Evolutionary conservation across 2,797 vertebrate species (phyloP).

Genomic region (Tiaroga cobitis): DNA sequence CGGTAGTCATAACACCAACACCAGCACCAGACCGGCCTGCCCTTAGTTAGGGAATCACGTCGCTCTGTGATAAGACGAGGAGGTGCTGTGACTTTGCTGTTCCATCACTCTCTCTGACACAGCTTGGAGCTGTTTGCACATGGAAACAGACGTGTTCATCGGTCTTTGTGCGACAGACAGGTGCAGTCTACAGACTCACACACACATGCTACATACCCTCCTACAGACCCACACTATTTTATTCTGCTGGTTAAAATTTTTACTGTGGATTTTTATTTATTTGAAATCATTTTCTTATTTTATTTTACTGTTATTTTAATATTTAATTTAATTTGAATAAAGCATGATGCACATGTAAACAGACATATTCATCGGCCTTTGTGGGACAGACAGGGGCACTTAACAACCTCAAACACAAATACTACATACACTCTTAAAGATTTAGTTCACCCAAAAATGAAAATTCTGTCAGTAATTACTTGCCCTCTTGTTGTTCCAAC

Average conservation of each 20-base stretch:
- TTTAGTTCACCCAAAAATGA: too few relatives aligned
- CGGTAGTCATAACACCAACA: constrained; percentile 60
- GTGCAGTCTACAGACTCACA: not conserved
- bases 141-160: constrained; percentile 57
- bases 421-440: not conserved
- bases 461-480: too few relatives aligned
- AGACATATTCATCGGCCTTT: not conserved
- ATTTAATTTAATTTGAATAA: not conserved
- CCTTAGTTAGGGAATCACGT: constrained; percentile 66
- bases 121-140: constrained; percentile 63
- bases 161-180: constrained; percentile 32
- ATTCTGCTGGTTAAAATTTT: not conserved
- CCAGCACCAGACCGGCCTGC: constrained; percentile 50
- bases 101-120: constrained; percentile 54
- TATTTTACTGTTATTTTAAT: not conserved
- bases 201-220: not conserved
- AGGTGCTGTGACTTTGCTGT: constrained; percentile 53
- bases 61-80: constrained; percentile 62
- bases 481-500: too few relatives aligned
- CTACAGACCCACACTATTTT: not conserved
- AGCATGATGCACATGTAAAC: not conserved
- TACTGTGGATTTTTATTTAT: not conserved
- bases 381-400: not conserved
- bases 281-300: not conserved
- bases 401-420: not conserved